Evolutionary conservation across 2,888 invertebrate genomes (phyloP), one percentile per base, ranked within the genome.

Genomic region (Thereva nobilitata): DNA sequence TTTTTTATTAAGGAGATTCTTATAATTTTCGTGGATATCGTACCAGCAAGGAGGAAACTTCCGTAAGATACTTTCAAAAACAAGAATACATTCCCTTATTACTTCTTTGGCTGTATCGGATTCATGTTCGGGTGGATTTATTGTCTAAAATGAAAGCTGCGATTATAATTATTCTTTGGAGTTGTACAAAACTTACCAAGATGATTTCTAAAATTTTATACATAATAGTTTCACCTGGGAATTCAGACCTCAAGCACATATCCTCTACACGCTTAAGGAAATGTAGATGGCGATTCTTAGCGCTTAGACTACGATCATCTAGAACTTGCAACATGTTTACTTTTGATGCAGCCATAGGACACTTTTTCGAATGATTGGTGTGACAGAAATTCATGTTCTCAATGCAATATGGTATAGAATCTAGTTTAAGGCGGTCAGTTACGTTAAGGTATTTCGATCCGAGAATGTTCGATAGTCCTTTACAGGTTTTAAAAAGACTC

Each of bases 41-140:
- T 76, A 70, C 80, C 80, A 80, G 64, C 80, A 80, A 1, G 80
- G 81, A 5, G 80, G 80, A 67, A 80, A 80, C 41, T 73, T 72
- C 7, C 74, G 72, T 4, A 80, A 68, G 45, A 80, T 70, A 4
- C 75, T 70, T 41, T 75, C 75, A 56, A 76, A 79, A 0, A 75
- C 68, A 23, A 74, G 72, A 10, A 75, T 69, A 0, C 76, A 71
- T 63, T 79, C 74, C 8, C 67, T 70, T 12, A 78, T 73, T 34
- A 69, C 35, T 47, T 56, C 55, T 4, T 42, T 37, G 3, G 68
- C 71, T 0, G 71, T 68, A 8, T 73, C 71, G 6, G 71, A 68
- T 35, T 72, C 67, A n/a, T 68, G 55, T 34, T 64, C 57, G 44
- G 70, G 69, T 34, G 70, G 56, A 57, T 75, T 74, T 4, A 76